Base-by-base conservation (phyloP, 2,113 vertebrate species). In the Zootoca vivipara region DNA sequence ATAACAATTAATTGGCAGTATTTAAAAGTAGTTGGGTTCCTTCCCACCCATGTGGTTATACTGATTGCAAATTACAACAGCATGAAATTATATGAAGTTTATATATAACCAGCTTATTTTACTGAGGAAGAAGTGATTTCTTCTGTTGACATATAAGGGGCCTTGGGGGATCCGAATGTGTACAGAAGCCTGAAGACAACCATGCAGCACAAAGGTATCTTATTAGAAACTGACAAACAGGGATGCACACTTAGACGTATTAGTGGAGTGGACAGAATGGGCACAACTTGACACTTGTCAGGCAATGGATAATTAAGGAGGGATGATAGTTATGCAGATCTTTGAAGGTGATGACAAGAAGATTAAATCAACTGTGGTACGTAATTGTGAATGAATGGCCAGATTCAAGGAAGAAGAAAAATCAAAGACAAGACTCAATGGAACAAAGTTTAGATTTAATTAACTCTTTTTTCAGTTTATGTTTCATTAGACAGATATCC, bases 331-430 rank as follows among this genome's bases (percentile, higher is more conserved):
- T 87, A 87, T 1, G 1, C 46, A 78, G 69, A 89, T 42, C 78
- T 80, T 24, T 84, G 4, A 87, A n/a, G 16, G 78, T 73, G 85
- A 72, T 87, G 77, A 86, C 85, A 86, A 87, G 35, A 84, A 92
- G 82, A 78, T 52, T 64, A 84, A 84, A 88, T 79, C 42, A 89
- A 89, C 87, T 84, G 62, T 30, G 80, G 83, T 0, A 91, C 30
- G 24, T 87, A 91, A 90, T 26, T 2, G 38, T 10, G 75, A 91
- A 3, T 42, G 40, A 87, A 12, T 24, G 52, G 22, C 18, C 6
- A 2, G 90, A 84, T 69, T 90, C n/a, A 80, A 92, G 86, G 62
- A 26, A 69, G 33, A 26, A 38, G 1, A 42, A 42, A 90, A 42
- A 89, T 5, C 2, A 74, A 2, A 89, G 52, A 0, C 4, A 69